These are phyloP conservation scores for Brachypterus glaber DNA, from an alignment of 2,888 invertebrate species.

Conservation along the genomic window DNA sequence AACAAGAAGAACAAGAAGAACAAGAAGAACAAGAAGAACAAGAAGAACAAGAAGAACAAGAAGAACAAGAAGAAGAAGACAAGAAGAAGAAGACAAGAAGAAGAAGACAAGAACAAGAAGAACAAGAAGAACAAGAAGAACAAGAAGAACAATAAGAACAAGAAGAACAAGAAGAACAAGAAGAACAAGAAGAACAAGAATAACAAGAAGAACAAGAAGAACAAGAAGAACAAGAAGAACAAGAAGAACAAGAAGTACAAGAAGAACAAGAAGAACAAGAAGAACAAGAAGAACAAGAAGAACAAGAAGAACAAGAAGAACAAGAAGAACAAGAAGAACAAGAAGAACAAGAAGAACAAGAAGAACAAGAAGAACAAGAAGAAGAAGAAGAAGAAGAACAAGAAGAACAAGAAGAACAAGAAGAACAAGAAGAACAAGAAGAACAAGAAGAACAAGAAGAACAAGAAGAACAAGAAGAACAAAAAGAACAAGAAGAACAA, in stretches of 20 bases:
- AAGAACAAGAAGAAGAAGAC: constrained; percentile 1
- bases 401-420: neutral
- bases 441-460: neutral
- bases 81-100: too few species aligned
- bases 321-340: neutral
- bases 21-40: neutral
- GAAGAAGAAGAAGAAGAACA: neutral
- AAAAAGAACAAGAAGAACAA: too few species aligned
- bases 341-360: neutral
- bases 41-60: constrained; percentile 1
- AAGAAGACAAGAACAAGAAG: too few species aligned
- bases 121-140: constrained; percentile 1
- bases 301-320: neutral
- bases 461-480: too few species aligned
- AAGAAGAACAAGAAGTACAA: neutral
- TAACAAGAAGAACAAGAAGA: constrained; percentile 2
- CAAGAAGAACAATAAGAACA: neutral
- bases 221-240: constrained; percentile 2
- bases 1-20: constrained; percentile 1
- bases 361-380: neutral
- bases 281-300: neutral
- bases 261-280: neutral
- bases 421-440: neutral
- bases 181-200: constrained; percentile 2
- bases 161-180: constrained; percentile 1